Percentiles rank a stretch among this genome's conserved stretches.
Evolutionary conservation across 1,140 invertebrate genomes (phyloP).

Genomic region (Coenobita brevimanus): DNA sequence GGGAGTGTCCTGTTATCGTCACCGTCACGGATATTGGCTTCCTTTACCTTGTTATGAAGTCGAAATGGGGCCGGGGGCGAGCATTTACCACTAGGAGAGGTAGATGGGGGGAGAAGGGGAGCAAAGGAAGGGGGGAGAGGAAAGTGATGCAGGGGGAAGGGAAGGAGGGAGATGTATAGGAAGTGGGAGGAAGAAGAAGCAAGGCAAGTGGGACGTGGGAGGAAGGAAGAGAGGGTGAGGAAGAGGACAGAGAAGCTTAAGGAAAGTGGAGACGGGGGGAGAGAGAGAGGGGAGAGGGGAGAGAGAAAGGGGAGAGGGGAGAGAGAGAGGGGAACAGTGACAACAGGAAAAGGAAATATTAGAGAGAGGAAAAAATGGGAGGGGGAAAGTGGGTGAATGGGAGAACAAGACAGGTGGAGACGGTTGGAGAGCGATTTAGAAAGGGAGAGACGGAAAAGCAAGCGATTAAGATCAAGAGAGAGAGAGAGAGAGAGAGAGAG

Average conservation of each 20-base stretch:
- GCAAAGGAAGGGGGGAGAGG: not conserved
- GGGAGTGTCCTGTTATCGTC: too few species aligned
- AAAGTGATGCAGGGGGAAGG: too few species aligned
- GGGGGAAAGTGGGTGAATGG: not conserved
- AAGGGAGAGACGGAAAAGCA: not conserved
- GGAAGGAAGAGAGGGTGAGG: too few species aligned
- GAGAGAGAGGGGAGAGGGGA: not conserved
- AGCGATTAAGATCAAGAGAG: not conserved
- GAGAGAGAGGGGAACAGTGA: not conserved
- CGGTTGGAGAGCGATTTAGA: not conserved
- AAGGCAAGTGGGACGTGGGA: too few species aligned
- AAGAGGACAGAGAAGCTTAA: not conserved
- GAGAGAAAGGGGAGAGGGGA: not conserved
- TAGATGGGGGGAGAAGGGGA: not conserved
- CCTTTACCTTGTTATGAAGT: conserved; percentile 32
- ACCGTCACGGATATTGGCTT: conserved; percentile 10
- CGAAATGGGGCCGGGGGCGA: not conserved
- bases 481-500: not conserved
- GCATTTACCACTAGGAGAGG: not conserved
- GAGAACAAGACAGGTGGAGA: not conserved
- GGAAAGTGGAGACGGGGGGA: not conserved
- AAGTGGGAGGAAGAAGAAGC: too few species aligned
- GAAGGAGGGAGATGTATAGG: too few species aligned
- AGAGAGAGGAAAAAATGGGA: not conserved
- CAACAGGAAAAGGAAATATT: not conserved